These are phyloP conservation scores for Dicycla oo DNA, from an alignment of 2,888 invertebrate species.

Conservation along the genomic window DNA sequence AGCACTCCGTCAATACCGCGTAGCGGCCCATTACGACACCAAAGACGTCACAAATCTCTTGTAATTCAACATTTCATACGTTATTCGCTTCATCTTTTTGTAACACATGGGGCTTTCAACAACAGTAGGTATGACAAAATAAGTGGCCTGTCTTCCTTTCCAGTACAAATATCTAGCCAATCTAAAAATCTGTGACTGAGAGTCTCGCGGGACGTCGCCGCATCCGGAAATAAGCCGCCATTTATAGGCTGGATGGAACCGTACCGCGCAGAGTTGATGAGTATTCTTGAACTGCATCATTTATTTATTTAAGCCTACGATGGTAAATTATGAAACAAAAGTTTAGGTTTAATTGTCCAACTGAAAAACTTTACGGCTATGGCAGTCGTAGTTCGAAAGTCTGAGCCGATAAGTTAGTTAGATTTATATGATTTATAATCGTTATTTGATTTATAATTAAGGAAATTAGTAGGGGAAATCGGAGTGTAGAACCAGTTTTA, in stretches of 20 bases:
- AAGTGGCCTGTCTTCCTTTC: constrained; percentile 12
- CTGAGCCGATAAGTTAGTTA: neutral
- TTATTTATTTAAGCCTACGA: constrained; percentile 22
- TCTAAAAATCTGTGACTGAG: constrained; percentile 48
- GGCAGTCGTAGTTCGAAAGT: neutral
- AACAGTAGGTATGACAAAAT: neutral
- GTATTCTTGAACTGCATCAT: constrained; percentile 11
- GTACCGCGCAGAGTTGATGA: constrained; percentile 31
- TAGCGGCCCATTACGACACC: constrained; percentile 25
- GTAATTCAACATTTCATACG: constrained; percentile 19
- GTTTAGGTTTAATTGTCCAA: neutral
- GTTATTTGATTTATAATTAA: neutral
- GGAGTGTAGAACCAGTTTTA: neutral
- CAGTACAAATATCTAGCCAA: constrained; percentile 42
- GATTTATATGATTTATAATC: neutral
- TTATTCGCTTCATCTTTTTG: neutral
- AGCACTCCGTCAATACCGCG: constrained; percentile 31
- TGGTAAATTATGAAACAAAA: neutral
- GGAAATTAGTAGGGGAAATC: neutral
- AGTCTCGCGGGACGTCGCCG: constrained; percentile 17
- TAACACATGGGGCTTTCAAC: neutral
- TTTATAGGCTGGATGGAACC: constrained; percentile 36
- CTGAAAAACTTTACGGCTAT: neutral
- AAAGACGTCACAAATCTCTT: neutral
- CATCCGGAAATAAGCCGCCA: constrained; percentile 39